Evolutionary conservation across 2,113 vertebrate species (phyloP).

Genomic region (Cyrtonyx montezumae): DNA sequence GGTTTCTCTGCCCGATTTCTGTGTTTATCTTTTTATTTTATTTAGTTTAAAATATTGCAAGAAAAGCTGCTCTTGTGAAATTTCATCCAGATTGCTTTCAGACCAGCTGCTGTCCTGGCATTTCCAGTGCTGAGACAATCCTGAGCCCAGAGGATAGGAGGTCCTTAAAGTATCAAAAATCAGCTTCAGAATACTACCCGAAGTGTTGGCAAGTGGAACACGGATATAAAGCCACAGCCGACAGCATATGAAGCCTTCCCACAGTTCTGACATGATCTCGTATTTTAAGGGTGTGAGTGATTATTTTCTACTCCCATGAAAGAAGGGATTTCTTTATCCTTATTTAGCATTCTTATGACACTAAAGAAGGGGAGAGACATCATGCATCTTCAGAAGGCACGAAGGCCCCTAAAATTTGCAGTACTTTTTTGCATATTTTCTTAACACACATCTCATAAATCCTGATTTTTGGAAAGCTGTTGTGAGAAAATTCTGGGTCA

Average conservation of each 20-base stretch:
- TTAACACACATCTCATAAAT: not conserved
- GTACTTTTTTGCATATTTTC: not conserved
- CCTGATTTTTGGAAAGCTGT: not conserved
- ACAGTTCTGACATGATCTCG: not conserved
- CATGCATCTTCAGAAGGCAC: not conserved
- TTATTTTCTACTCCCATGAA: not conserved
- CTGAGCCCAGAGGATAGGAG: not conserved
- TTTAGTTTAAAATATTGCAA: conserved; percentile 13
- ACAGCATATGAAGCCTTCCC: not conserved
- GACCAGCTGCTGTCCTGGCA: conserved; percentile 21
- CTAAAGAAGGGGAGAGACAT: not conserved
- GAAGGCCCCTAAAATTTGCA: not conserved
- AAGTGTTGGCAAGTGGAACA: conserved; percentile 6
- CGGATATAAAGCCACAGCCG: not conserved
- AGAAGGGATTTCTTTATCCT: not conserved
- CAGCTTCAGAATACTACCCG: not conserved
- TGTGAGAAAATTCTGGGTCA: not conserved
- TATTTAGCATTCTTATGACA: not conserved
- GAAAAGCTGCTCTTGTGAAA: conserved; percentile 32
- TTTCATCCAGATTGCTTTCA: not conserved
- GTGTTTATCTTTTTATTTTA: not conserved
- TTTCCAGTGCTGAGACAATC: conserved; percentile 8
- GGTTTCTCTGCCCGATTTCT: not conserved
- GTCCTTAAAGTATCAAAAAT: conserved; percentile 26
- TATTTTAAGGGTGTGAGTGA: not conserved